phyloP scores from a whole-genome alignment of 2,888 invertebrate species.

The Synergus gifuensis region DNA sequence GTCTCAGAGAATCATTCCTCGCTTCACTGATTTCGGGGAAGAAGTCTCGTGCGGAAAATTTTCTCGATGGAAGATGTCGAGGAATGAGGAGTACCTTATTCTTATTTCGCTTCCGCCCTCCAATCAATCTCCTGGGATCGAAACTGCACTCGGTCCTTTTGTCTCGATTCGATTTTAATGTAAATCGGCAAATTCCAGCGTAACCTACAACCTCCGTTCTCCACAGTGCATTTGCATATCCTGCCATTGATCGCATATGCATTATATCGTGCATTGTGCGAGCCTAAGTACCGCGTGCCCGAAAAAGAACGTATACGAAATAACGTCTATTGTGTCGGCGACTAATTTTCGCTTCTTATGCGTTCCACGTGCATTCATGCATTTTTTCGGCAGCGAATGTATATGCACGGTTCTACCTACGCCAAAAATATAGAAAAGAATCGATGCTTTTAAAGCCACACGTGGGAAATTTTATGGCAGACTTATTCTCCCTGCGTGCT shows the following conservation, averaged over 20 bases:
- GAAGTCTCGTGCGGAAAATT: slow-evolving; percentile 27
- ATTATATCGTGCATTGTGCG: slow-evolving; percentile 34
- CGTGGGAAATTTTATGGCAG: slow-evolving; percentile 35
- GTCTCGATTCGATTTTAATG: slow-evolving; percentile 37
- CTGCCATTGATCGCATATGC: slow-evolving; percentile 32
- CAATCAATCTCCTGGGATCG: slow-evolving; percentile 24
- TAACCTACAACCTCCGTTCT: slow-evolving; percentile 34
- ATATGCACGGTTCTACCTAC: slow-evolving; percentile 20
- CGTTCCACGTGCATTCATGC: slow-evolving; percentile 32
- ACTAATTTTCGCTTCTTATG: slow-evolving; percentile 36
- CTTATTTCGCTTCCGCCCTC: slow-evolving; percentile 18
- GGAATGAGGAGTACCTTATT: background rate
- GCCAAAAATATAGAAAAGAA: slow-evolving; percentile 35
- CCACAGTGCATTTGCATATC: slow-evolving; percentile 24
- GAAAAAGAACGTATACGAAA: slow-evolving; percentile 18
- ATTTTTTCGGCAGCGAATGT: background rate
- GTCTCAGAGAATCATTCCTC: slow-evolving; percentile 14
- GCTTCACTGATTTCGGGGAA: slow-evolving; percentile 23
- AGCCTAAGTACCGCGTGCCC: slow-evolving; percentile 14
- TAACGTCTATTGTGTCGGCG: slow-evolving; percentile 12
- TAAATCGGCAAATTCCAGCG: slow-evolving; percentile 13
- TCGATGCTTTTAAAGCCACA: slow-evolving; percentile 30
- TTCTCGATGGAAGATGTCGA: slow-evolving; percentile 2
- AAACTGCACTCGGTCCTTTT: slow-evolving; percentile 21
- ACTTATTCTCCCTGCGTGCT: slow-evolving; percentile 15